Evolutionary conservation across 2,888 invertebrate genomes (phyloP).

Genomic region (Synergus umbraculus): DNA sequence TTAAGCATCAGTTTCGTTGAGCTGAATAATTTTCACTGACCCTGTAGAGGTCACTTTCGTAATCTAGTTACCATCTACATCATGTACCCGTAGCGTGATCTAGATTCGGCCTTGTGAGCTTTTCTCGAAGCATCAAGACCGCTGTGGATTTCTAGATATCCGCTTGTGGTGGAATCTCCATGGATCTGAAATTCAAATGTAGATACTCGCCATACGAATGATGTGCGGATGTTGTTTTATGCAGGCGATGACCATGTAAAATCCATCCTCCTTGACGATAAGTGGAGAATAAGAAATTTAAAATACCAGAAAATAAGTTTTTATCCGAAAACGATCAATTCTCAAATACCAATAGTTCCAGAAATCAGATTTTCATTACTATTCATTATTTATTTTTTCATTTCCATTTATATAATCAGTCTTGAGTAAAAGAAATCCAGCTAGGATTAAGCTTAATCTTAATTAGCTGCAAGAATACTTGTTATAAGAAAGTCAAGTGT

Average conservation of each 20-base stretch:
- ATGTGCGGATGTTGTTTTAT: conserved; percentile 34
- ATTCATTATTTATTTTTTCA: too few species aligned
- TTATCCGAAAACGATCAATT: conserved; percentile 28
- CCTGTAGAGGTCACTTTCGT: conserved; percentile 30
- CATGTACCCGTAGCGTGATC: conserved; percentile 19
- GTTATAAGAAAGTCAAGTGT: background rate
- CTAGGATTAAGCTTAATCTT: too few species aligned
- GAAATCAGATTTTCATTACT: too few species aligned
- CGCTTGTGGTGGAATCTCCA: conserved; percentile 55
- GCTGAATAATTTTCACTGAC: conserved; percentile 31
- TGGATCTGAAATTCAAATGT: conserved; percentile 56
- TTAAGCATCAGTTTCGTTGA: conserved; percentile 5
- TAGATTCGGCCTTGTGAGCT: conserved; percentile 51
- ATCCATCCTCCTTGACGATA: conserved; percentile 2
- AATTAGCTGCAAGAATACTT: too few species aligned
- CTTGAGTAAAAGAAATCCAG: too few species aligned
- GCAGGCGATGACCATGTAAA: conserved; percentile 39
- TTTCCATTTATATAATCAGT: too few species aligned
- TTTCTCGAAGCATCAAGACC: conserved; percentile 62
- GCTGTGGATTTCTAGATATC: conserved; percentile 64
- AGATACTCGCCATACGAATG: conserved; percentile 52
- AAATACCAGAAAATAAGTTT: background rate
- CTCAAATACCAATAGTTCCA: background rate
- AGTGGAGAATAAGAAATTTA: conserved; percentile 11
- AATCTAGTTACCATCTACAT: conserved; percentile 25